These are phyloP conservation scores for Addax nasomaculatus DNA, from an alignment of 2,113 vertebrate genomes.

Conservation along the genomic window DNA sequence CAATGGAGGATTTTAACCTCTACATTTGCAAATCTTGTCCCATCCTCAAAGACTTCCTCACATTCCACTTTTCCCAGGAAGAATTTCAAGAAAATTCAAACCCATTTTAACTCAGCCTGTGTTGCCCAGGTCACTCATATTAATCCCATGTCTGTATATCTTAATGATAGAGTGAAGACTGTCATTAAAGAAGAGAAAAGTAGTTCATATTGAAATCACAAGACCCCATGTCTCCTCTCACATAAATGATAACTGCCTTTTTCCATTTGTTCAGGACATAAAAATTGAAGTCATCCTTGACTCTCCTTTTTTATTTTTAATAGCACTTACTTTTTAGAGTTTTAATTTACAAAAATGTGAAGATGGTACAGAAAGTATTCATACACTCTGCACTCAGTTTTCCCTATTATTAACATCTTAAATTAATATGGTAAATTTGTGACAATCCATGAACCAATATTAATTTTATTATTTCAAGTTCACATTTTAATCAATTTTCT, in stretches of 20 bases:
- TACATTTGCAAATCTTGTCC: not conserved
- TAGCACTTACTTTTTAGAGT: not conserved
- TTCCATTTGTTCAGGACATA: not conserved
- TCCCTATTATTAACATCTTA: not conserved
- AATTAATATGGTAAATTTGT: not conserved
- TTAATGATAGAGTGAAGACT: rapidly evolving
- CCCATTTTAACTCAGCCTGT: not conserved
- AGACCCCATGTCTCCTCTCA: not conserved
- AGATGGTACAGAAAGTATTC: not conserved
- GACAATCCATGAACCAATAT: not conserved
- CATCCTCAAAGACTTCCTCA: not conserved
- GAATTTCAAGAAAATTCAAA: not conserved
- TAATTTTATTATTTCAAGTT: not conserved
- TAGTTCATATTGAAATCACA: not conserved
- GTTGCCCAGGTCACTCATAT: not conserved
- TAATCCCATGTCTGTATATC: not conserved
- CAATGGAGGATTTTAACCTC: not conserved
- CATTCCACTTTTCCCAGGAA: not conserved
- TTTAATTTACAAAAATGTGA: not conserved
- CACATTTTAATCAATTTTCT: not conserved
- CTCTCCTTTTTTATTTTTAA: not conserved
- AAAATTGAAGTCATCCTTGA: not conserved
- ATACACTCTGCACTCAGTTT: not conserved
- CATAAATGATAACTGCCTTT: not conserved
- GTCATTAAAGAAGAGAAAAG: not conserved